Evolutionary conservation across 2,113 vertebrate genomes (phyloP).

Genomic region (Paramisgurnus dabryanus): DNA sequence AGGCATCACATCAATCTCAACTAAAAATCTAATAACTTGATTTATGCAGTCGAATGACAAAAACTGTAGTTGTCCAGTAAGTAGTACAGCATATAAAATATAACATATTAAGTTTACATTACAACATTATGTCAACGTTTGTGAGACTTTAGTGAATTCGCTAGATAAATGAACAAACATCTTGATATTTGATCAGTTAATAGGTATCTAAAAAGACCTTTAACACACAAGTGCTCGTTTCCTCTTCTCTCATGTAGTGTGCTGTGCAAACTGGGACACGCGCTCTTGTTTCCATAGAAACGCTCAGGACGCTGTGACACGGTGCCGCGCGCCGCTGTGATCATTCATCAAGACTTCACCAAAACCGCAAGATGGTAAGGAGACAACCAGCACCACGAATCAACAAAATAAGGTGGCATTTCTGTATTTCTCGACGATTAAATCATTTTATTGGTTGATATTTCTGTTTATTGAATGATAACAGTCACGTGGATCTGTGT

Average conservation of each 20-base stretch:
- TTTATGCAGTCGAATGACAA: too few species aligned
- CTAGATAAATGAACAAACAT: too few species aligned
- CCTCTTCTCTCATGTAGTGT: conserved; percentile 1
- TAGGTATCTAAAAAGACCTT: neutral
- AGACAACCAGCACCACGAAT: conserved; percentile 29
- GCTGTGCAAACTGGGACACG: conserved; percentile 54
- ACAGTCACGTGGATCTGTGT: conserved; percentile 12
- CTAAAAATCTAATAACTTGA: too few species aligned
- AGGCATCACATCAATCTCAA: too few species aligned
- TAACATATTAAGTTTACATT: too few species aligned
- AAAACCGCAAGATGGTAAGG: conserved; percentile 68
- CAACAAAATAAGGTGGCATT: conserved; percentile 53
- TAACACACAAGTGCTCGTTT: conserved; percentile 9
- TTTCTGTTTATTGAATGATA: neutral
- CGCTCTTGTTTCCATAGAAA: conserved; percentile 72
- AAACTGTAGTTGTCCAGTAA: too few species aligned
- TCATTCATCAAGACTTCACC: conserved; percentile 32
- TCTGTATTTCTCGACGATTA: neutral
- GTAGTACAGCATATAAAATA: too few species aligned
- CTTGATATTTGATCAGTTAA: neutral
- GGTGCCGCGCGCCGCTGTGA: conserved; percentile 31
- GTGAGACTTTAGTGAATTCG: too few species aligned
- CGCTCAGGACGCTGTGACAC: conserved; percentile 60
- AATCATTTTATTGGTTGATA: neutral
- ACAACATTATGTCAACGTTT: too few species aligned